Conservation (phyloP, 1,140 invertebrate genomes). For the Ruditapes philippinarum region DNA sequence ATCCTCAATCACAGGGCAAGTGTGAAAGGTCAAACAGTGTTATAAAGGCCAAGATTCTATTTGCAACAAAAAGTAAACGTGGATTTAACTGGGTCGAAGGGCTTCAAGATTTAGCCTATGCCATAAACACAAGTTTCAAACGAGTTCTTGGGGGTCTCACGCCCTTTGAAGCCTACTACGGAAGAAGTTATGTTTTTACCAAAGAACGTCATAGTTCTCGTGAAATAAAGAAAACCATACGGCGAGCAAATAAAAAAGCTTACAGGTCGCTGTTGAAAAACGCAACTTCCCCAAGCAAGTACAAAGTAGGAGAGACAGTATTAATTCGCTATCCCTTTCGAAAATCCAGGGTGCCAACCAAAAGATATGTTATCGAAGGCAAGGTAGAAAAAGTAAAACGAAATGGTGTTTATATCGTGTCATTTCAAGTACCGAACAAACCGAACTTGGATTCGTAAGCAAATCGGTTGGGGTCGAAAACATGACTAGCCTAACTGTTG, state of each 20-base stretch:
- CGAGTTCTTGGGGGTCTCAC: neutral
- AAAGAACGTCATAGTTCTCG: neutral
- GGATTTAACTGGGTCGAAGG: constrained; percentile 45
- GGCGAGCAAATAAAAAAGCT: neutral
- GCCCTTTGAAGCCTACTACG: constrained; percentile 29
- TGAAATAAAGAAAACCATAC: constrained; percentile 2
- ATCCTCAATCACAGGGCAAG: constrained; percentile 50
- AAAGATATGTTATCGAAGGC: constrained; percentile 6
- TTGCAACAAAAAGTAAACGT: neutral
- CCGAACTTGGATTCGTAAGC: neutral
- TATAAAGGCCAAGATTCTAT: neutral
- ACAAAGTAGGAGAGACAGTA: constrained; percentile 17
- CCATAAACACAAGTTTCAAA: constrained; percentile 3
- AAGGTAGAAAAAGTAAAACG: neutral
- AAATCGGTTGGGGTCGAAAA: constrained; percentile 15
- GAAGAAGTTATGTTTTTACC: neutral
- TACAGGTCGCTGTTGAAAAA: neutral
- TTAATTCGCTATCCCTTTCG: constrained; percentile 12
- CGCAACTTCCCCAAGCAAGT: neutral
- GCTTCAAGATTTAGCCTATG: neutral
- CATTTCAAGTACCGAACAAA: constrained; percentile 6
- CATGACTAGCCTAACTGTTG: constrained; percentile 7
- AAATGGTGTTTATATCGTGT: constrained; percentile 12
- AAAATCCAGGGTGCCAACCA: constrained; percentile 15
- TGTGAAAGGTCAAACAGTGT: constrained; percentile 32